Evolutionary conservation across 1,140 invertebrate species (phyloP), one percentile per base, ranked within the genome.

Genomic region (Stegodyphus dumicola): DNA sequence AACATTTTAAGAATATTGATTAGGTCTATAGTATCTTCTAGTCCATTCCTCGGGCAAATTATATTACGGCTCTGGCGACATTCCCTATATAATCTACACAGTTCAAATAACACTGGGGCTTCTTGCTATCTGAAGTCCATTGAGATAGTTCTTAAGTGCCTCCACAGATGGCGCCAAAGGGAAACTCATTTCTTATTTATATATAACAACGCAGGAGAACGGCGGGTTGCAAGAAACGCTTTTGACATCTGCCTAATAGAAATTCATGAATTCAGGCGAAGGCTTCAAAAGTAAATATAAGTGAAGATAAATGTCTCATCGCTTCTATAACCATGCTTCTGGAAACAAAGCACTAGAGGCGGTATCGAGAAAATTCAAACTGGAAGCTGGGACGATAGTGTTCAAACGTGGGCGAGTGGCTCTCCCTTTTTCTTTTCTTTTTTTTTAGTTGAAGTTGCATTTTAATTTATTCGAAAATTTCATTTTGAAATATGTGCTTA

Each of bases 241-340:
- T 83, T 54, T 75, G 71, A 83, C 80, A 83, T 83, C 70, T 33
- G 67, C 18, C 71, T 83, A 83, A 83, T 83, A 83, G 56, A 83
- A 83, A 83, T 83, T 83, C 71, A 83, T 83, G 71, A 83, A 83
- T 83, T 17, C 80, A 33, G 51, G 69, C 18, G 51, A 56, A 60
- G 80, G 65, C 65, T 67, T 67, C 71, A 67, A 75, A 75, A 75
- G 80, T 73, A 83, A 83, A 83, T 75, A 83, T 75, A 75, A 73
- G 80, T 69, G 33, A 67, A 67, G 80, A 83, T 83, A 75, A 83
- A 83, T 83, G 80, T 83, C 64, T 75, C 80, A 71, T 18, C 15
- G 49, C 65, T 67, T 15, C 56, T 60, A 60, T 60, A 60, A 2
- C 56, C 56, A 15, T 60, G 56, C 54, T 17, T 15, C n/a, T 18